Percentiles rank a stretch among this genome's conserved stretches.
phyloP scores from a whole-genome alignment of 2,113 vertebrate genomes.

The Crotophaga sulcirostris region DNA sequence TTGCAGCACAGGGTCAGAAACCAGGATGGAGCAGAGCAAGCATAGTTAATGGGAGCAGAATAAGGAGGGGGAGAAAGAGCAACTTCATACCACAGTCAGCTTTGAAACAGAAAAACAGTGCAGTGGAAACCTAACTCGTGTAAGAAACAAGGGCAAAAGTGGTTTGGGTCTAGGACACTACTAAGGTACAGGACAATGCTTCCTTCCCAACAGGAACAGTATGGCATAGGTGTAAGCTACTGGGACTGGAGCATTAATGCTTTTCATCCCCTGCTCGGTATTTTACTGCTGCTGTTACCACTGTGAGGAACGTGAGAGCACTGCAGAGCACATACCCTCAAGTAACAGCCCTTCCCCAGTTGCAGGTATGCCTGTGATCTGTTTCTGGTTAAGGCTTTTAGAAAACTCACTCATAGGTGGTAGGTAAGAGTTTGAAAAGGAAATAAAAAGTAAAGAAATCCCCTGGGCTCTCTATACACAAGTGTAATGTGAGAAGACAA shows the following conservation, averaged over 20 bases:
- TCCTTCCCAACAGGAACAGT: neutral
- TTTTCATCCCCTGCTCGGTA: neutral
- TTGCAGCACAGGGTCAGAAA: neutral
- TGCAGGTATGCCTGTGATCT: neutral
- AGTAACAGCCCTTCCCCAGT: neutral
- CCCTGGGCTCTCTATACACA: neutral
- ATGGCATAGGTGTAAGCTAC: neutral
- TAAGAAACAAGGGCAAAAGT: neutral
- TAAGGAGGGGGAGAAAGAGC: neutral
- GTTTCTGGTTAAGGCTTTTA: neutral
- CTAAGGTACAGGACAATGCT: neutral
- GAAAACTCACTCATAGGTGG: neutral
- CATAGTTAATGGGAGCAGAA: neutral
- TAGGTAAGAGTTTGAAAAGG: neutral
- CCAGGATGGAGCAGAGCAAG: neutral
- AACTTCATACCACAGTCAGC: fast-evolving
- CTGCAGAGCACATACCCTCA: neutral
- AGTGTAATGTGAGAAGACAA: slow-evolving; percentile 25
- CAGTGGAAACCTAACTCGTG: neutral
- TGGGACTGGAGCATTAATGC: neutral
- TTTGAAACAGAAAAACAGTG: neutral
- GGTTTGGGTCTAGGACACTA: neutral
- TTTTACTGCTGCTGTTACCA: neutral
- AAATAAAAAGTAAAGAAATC: slow-evolving; percentile 11
- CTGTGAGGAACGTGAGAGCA: neutral